These are phyloP conservation scores for Coecobrya sp. DNA, from an alignment of 2,888 invertebrate species.

Conservation along the genomic window DNA sequence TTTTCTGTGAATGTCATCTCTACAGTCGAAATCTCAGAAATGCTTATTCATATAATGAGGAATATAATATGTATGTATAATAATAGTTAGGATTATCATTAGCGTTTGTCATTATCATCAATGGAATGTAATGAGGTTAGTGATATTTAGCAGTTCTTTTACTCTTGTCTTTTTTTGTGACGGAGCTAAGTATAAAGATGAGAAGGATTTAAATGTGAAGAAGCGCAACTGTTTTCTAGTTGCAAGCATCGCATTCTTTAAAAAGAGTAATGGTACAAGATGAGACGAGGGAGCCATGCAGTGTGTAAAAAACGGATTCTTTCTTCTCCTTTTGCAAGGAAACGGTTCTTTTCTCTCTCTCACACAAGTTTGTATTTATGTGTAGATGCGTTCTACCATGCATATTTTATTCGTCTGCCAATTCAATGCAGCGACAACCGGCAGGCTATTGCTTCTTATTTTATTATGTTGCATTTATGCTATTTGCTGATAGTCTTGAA, in stretches of 20 bases:
- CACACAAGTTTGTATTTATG: background rate
- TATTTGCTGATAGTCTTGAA: background rate
- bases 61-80: background rate
- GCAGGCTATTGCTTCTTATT: background rate
- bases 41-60: no score
- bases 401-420: background rate
- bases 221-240: background rate
- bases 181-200: background rate
- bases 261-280: background rate
- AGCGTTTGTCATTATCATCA: slow-evolving; percentile 7
- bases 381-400: background rate
- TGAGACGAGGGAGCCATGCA: background rate
- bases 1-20: no score
- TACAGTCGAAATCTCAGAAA: no score
- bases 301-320: background rate
- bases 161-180: background rate
- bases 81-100: background rate
- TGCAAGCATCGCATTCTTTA: background rate
- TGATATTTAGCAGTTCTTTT: slow-evolving; percentile 50
- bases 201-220: background rate
- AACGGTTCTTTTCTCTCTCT: background rate
- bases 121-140: slow-evolving; percentile 47
- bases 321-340: background rate
- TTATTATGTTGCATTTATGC: background rate
- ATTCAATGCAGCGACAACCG: background rate